Evolutionary conservation across 2,888 invertebrate genomes (phyloP), one percentile per base, ranked within the genome.

Genomic region (Cloeon dipterum): DNA sequence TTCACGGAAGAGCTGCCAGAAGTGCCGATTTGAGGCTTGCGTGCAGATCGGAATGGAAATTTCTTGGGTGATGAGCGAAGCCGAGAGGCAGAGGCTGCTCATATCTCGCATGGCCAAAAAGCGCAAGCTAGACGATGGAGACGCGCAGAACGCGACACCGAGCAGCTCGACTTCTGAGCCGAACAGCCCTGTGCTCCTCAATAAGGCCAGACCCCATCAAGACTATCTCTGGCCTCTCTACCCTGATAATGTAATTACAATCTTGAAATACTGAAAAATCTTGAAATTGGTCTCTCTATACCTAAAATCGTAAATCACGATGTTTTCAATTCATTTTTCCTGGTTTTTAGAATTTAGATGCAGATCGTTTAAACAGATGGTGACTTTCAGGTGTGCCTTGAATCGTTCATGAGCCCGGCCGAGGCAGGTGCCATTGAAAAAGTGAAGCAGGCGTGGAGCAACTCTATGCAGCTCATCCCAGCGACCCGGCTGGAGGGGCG

Each of bases 31-130:
- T 40, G 44, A 50, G 29, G 52, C 53, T 44, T 56, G 56, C 42
- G 40, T 52, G 4, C 40, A 46, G 1, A 55, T 54, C 32, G 56
- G 56, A 20, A 56, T 56, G 56, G 55, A 56, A 42, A 53, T 49
- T 33, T 47, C 50, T 20, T 55, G 55, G 55, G 55, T 56, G 20
- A 55, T 55, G 54, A 50, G 49, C 10, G 56, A 55, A 33, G 49
- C 52, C 20, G 54, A 55, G 40, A 42, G 54, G 20, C 39, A 46
- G 29, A 29, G 29, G n/a, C 29, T 29, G 13, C n/a, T 29, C 13
- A 29, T n/a, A 14, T 16, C 29, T n/a, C 5, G 29, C 5, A n/a
- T 29, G 7, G 29, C 29, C 14, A 29, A 29, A 14, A 7, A 16
- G n/a, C 29, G 29, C n/a, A 29, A 29, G 16, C 29, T 16, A n/a